These are phyloP conservation scores for Lamellibrachia luymesi DNA, from an alignment of 1,140 invertebrate genomes.

Conservation along the genomic window DNA sequence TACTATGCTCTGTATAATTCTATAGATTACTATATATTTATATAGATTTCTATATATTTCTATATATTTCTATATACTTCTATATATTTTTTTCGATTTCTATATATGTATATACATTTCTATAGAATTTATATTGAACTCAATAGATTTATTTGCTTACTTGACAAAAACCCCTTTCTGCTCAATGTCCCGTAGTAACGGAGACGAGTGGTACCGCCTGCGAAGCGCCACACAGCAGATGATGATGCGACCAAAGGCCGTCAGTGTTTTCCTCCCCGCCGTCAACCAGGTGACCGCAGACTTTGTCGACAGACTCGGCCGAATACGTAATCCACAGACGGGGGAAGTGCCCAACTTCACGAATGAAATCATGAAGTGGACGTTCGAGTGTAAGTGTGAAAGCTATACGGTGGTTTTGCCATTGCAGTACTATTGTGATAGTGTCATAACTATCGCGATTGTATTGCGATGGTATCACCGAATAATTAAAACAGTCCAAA, in stretches of 20 bases:
- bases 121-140: too few relatives aligned
- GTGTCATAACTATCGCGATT: too few relatives aligned
- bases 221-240: slow-evolving; percentile 79
- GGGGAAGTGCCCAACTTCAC: slow-evolving; percentile 46
- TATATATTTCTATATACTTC: too few relatives aligned
- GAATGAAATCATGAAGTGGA: slow-evolving; percentile 51
- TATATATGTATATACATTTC: too few relatives aligned
- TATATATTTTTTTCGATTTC: too few relatives aligned
- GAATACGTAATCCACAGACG: slow-evolving; percentile 32
- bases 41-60: too few relatives aligned
- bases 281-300: slow-evolving; percentile 78
- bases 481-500: too few relatives aligned
- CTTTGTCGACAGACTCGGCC: slow-evolving; percentile 63
- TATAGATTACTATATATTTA: too few relatives aligned
- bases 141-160: too few relatives aligned
- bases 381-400: slow-evolving; percentile 52
- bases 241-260: slow-evolving; percentile 74
- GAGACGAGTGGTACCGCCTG: slow-evolving; percentile 77
- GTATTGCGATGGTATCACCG: too few relatives aligned
- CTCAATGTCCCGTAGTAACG: slow-evolving; percentile 66
- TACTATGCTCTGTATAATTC: too few relatives aligned
- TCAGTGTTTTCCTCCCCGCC: slow-evolving; percentile 70
- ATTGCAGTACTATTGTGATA: too few relatives aligned
- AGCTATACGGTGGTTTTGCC: neutral
- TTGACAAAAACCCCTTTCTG: neutral